Evolutionary conservation across 2,113 vertebrate species (phyloP).

Genomic region (Larimichthys polyactis): DNA sequence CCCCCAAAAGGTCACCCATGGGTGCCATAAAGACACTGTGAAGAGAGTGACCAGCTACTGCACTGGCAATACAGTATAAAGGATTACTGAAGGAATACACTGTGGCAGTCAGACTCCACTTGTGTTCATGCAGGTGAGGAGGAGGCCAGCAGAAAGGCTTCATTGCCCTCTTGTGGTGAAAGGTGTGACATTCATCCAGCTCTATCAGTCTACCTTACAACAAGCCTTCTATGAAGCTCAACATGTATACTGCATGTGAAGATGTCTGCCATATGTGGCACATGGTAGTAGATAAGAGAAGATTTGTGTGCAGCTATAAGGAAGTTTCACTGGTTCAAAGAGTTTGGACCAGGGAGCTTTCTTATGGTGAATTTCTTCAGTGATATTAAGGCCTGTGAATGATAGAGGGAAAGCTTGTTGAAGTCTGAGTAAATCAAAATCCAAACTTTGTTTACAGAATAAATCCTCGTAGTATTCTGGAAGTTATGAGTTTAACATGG

Average conservation of each 20-base stretch:
- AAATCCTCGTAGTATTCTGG: neutral
- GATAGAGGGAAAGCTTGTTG: constrained; percentile 14
- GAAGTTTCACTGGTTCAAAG: neutral
- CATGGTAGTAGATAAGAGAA: neutral
- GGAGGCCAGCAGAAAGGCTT: constrained; percentile 71
- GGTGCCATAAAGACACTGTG: too few species aligned
- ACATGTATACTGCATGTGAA: neutral
- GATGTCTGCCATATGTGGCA: neutral
- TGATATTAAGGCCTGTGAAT: neutral
- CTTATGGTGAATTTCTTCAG: too few species aligned
- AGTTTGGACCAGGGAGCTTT: constrained; percentile 64
- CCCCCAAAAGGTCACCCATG: too few species aligned
- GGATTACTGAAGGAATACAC: neutral
- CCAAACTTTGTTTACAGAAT: neutral
- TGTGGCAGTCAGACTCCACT: neutral
- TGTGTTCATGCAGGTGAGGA: constrained; percentile 12
- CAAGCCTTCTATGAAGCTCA: neutral
- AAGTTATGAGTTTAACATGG: too few species aligned
- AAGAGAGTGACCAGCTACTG: neutral
- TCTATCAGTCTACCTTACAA: neutral
- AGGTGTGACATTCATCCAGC: neutral
- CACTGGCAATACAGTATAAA: neutral
- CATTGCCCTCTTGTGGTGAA: constrained; percentile 80
- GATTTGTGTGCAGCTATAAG: neutral
- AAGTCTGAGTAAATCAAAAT: neutral